Evolutionary conservation across 1,140 invertebrate genomes (phyloP), one percentile per base, ranked within the genome.

Genomic region (Magallana angulata): DNA sequence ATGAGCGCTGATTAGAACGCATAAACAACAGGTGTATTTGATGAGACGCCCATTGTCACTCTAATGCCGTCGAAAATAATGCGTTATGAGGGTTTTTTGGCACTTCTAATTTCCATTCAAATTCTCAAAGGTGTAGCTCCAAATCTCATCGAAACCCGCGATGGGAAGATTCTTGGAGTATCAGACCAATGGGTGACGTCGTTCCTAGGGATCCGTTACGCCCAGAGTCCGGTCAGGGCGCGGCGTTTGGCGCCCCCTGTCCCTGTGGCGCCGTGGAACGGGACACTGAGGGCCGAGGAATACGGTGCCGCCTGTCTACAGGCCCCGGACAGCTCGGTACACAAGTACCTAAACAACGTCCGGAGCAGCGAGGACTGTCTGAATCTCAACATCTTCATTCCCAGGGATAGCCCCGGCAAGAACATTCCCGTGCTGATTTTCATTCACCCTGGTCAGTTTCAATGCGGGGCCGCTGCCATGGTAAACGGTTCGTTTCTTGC

Each of bases 401-500:
- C 98, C 1, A 57, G 96, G 96, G 89, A 91, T 85, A 84, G 86
- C 11, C 87, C 89, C 6, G 82, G 88, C 48, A 81, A 83, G 7
- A 90, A 92, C 87, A 97, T 97, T 87, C 97, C 98, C 18, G 98
- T 99, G n/a, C 97, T 99, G 96, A 96, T 99, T 59, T 99, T 98
- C 98, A 97, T 99, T 87, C 99, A 98, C 94, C 98, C 98, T 62
- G 98, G 98, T 62, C 98, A 98, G 4, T 99, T 99, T 95, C 98
- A 98, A 94, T 98, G 97, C 64, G 98, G 98, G 24, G 97, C 97
- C 9, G 97, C 97, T 36, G 98, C 98, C 93, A 96, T 99, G 12
- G 99, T 99, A 94, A 98, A 99, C 95, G 97, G 97, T 85, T 95
- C 95, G 87, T 97, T 97, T 92, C 95, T 99, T 57, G 98, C 98